These are phyloP conservation scores for Platorchestia sp. DNA, from an alignment of 1,140 invertebrate genomes.

Conservation along the genomic window DNA sequence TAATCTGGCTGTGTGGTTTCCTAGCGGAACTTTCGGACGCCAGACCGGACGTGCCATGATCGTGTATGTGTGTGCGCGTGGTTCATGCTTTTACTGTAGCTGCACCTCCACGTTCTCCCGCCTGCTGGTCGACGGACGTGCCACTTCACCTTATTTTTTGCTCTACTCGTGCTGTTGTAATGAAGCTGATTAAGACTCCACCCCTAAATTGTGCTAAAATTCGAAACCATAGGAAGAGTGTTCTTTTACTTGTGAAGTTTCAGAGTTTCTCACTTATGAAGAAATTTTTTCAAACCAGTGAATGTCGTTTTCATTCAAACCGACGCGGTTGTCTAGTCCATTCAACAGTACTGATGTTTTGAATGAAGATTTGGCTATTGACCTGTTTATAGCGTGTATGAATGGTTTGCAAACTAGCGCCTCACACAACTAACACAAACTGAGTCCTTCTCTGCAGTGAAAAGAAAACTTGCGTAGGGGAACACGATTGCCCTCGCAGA, in stretches of 20 bases:
- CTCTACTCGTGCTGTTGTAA: neutral
- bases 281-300: neutral
- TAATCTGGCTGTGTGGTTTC: slow-evolving; percentile 15
- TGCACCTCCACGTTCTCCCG: neutral
- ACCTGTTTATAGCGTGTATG: neutral
- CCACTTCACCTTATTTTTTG: neutral
- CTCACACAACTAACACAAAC: neutral
- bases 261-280: too few species aligned
- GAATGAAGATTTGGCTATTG: neutral
- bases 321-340: neutral
- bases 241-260: neutral
- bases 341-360: neutral
- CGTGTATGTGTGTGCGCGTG: too few species aligned
- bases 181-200: neutral
- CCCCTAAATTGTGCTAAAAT: too few species aligned
- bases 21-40: slow-evolving; percentile 20
- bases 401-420: neutral
- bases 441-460: neutral
- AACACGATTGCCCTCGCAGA: neutral
- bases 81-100: neutral
- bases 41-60: slow-evolving; percentile 16
- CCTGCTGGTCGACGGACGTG: neutral
- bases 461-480: neutral
- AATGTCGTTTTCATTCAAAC: neutral
- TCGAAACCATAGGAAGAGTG: neutral